These are phyloP conservation scores for Cerastis rubricosa DNA, from an alignment of 2,888 invertebrate species.

Conservation along the genomic window DNA sequence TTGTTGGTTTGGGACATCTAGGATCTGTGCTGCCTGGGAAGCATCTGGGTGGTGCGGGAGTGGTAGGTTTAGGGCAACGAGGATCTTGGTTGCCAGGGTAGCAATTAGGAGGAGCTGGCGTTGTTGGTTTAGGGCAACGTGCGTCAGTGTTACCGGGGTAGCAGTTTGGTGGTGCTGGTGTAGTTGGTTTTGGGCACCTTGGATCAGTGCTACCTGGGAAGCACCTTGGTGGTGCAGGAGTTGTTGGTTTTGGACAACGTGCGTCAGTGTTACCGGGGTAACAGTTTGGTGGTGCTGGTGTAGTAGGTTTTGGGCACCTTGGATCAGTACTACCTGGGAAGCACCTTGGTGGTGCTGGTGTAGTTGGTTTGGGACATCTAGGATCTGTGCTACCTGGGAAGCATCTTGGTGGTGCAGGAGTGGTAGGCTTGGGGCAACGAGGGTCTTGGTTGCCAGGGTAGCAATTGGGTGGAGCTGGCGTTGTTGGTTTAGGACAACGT, in stretches of 20 bases:
- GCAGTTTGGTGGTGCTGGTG: constrained; percentile 53
- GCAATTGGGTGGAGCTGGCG: constrained; percentile 2
- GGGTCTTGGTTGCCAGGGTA: constrained; percentile 77
- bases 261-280: constrained; percentile 77
- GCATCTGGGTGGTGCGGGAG: constrained; percentile 4
- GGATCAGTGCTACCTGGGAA: constrained; percentile 77
- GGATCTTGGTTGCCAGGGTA: too few relatives aligned
- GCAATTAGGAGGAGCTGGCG: constrained; percentile 68
- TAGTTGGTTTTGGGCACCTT: constrained; percentile 75
- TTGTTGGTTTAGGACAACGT: constrained; percentile 72
- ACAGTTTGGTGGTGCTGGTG: constrained; percentile 4
- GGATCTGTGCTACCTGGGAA: constrained; percentile 77
- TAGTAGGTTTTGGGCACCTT: constrained; percentile 72
- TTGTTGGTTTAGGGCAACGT: constrained; percentile 75
- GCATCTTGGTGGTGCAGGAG: constrained; percentile 54
- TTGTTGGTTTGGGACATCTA: constrained; percentile 75
- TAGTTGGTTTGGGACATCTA: constrained; percentile 75
- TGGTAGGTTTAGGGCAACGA: not conserved
- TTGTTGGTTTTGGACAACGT: constrained; percentile 75
- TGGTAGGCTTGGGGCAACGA: constrained; percentile 75
- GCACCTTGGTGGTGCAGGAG: constrained; percentile 54
- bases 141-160: constrained; percentile 77
- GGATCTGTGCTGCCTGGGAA: constrained; percentile 77
- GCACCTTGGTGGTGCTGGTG: constrained; percentile 65
- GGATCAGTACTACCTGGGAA: constrained; percentile 77